A percentile compares a stretch with the other conserved stretches of the same genome.
Conservation (phyloP, 2,888 invertebrate species). For the Autographa pulchrina region DNA sequence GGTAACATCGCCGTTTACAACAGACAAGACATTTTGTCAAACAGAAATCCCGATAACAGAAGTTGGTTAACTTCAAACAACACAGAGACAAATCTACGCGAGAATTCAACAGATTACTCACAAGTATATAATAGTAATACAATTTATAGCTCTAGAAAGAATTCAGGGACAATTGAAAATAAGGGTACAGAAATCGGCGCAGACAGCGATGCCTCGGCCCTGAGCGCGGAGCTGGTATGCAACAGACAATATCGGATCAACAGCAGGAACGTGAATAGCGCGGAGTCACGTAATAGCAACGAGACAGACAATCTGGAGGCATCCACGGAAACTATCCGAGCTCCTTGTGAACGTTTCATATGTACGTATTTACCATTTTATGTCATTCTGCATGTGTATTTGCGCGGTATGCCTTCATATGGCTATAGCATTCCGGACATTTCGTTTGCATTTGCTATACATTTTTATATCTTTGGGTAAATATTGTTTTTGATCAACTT, state of each 20-base stretch:
- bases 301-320: conserved; percentile 71
- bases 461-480: too few species aligned
- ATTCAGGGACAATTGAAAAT: conserved; percentile 65
- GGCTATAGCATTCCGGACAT: conserved; percentile 1
- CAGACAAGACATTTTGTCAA: conserved; percentile 64
- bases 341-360: conserved; percentile 63
- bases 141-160: conserved; percentile 64
- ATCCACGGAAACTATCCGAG: conserved; percentile 57
- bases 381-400: not conserved
- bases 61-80: conserved; percentile 68
- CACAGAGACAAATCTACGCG: conserved; percentile 60
- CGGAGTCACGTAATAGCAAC: conserved; percentile 59
- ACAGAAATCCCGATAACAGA: conserved; percentile 63
- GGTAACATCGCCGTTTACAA: conserved; percentile 75
- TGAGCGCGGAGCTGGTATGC: conserved; percentile 73
- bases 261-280: conserved; percentile 67
- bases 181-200: conserved; percentile 48
- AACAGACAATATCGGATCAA: conserved; percentile 81
- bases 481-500: not conserved
- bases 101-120: conserved; percentile 65
- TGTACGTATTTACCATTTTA: conserved; percentile 56
- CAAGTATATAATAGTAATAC: conserved; percentile 68
- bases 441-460: not conserved
- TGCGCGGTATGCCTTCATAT: not conserved
- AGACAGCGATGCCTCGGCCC: conserved; percentile 55